Evolutionary conservation across 2,888 invertebrate genomes (phyloP), one percentile per base, ranked within the genome.

Genomic region (Cheilosia urbana): DNA sequence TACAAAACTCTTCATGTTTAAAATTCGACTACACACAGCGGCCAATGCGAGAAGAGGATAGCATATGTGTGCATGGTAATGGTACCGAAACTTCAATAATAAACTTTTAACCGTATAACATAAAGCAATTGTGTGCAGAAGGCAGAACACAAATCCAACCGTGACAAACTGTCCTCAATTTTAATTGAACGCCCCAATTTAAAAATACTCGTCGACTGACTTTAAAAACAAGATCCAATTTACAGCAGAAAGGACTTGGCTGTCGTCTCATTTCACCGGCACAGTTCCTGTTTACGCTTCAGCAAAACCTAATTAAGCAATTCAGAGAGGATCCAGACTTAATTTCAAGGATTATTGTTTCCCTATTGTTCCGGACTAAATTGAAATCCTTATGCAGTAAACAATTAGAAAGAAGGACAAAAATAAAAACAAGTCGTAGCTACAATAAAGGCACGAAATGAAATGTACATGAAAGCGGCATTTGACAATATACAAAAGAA

Each of bases 351-450:
- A 75, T 80, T 80, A 85, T 85, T 85, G 84, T 85, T 76, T 76
- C 71, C 76, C 85, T 55, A 81, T 85, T 85, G 85, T 85, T 66
- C 66, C 57, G 66, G 71, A 76, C 80, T 80, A 85, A 84, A 85
- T 81, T 80, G 81, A 81, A 85, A 81, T 81, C 81, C 80, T 81
- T 81, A 80, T 80, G 76, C 76, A 85, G 72, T 85, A 81, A 85
- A 85, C 80, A 85, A 85, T 85, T 85, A 81, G 72, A 80, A 76
- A 85, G 83, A 68, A 69, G 47, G 57, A 53, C 47, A 47, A 73
- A 71, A 69, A 62, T 42, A 55, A 55, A 17, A 51, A 60, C 24
- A 66, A 72, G 40, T 60, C 15, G 11, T 9, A 45, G 34, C 55
- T 72, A 71, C 47, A 75, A 71, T 63, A 84, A 84, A 83, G 65